These are phyloP conservation scores for Parotocinclus haroldoi DNA, from an alignment of 2,797 vertebrate genomes.

Conservation along the genomic window DNA sequence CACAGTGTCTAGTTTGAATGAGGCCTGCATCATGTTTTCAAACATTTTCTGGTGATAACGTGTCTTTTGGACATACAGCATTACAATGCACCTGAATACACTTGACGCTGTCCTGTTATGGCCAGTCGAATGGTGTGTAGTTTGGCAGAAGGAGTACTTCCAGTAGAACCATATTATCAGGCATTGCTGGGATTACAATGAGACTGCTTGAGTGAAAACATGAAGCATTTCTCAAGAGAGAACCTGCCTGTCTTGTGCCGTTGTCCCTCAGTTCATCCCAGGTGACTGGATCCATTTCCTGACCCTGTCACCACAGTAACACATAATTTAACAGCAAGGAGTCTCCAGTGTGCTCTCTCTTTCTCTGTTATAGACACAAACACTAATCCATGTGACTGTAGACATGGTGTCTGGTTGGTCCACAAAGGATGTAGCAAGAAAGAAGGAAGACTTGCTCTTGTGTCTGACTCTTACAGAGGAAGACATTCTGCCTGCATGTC, in stretches of 20 bases:
- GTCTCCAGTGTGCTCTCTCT: conserved; percentile 39
- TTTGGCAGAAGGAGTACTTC: not conserved
- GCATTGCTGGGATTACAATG: not conserved
- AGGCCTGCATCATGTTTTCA: too few relatives aligned
- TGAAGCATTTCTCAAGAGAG: conserved; percentile 69
- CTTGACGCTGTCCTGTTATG: not conserved
- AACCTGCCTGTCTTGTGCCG: conserved; percentile 71
- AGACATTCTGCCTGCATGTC: conserved; percentile 10
- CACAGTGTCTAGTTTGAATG: too few relatives aligned
- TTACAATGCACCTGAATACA: too few relatives aligned
- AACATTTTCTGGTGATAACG: too few relatives aligned
- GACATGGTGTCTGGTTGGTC: conserved; percentile 57
- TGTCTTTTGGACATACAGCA: too few relatives aligned
- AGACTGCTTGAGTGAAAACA: conserved; percentile 41
- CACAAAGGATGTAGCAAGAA: conserved; percentile 32
- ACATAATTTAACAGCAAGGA: conserved; percentile 68
- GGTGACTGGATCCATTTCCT: conserved; percentile 68
- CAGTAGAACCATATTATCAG: not conserved
- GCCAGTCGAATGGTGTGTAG: not conserved
- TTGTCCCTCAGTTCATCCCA: conserved; percentile 75
- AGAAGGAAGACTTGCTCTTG: conserved; percentile 3
- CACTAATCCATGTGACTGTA: conserved; percentile 40
- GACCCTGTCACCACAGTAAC: conserved; percentile 74
- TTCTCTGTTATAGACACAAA: conserved; percentile 21
- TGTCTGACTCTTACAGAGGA: conserved; percentile 21